Percentiles rank a stretch among this genome's conserved stretches.
phyloP scores from a whole-genome alignment of 2,888 invertebrate species.

The Phanerotoma sp. region DNA sequence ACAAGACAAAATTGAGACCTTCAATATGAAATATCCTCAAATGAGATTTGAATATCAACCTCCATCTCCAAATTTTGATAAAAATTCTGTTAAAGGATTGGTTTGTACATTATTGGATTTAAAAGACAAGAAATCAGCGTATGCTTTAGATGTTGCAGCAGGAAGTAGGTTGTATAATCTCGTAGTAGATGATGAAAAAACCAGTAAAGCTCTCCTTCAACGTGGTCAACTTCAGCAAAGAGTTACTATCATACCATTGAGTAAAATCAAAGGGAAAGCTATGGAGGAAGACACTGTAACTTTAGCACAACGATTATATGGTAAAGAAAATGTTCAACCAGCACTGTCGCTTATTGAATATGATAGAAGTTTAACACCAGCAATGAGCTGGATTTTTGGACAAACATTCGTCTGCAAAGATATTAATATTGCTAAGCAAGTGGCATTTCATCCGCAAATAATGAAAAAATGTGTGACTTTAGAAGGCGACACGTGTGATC shows the following conservation, averaged over 20 bases:
- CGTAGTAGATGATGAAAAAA: conserved; percentile 83
- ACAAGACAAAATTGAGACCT: conserved; percentile 62
- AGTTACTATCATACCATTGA: conserved; percentile 88
- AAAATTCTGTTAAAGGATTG: conserved; percentile 70
- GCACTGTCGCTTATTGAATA: conserved; percentile 80
- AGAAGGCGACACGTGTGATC: conserved; percentile 91
- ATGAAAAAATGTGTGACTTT: conserved; percentile 77
- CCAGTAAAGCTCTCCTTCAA: conserved; percentile 82
- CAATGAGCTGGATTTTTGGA: conserved; percentile 90
- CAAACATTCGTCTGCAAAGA: conserved; percentile 80
- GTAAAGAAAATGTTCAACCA: conserved; percentile 76
- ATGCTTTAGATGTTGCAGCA: conserved; percentile 83
- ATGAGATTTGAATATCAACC: conserved; percentile 73
- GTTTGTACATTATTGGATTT: conserved; percentile 79
- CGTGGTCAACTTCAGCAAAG: conserved; percentile 77
- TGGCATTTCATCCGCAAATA: conserved; percentile 75
- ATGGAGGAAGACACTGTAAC: conserved; percentile 65
- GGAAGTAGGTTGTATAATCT: conserved; percentile 86
- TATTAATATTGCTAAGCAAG: conserved; percentile 76
- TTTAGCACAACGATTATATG: conserved; percentile 73
- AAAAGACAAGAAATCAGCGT: conserved; percentile 68
- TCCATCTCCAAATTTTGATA: conserved; percentile 75
- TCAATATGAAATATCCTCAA: conserved; percentile 63
- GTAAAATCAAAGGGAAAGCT: conserved; percentile 72
- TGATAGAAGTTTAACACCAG: conserved; percentile 66